A percentile compares a stretch with the other conserved stretches of the same genome.
phyloP scores from a whole-genome alignment of 2,797 vertebrate species.

The Muscicapa striata region DNA sequence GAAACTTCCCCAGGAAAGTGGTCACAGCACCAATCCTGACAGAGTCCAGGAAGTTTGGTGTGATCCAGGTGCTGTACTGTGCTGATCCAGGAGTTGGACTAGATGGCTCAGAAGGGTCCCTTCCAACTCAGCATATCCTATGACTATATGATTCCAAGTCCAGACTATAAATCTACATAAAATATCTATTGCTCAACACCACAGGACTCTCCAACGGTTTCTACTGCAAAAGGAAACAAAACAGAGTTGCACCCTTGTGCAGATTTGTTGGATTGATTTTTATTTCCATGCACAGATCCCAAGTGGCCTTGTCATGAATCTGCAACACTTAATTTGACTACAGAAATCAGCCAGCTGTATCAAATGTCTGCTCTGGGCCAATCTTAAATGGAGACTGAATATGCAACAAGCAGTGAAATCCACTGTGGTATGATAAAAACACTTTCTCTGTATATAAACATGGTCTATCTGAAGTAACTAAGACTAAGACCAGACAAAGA shows the following conservation, averaged over 20 bases:
- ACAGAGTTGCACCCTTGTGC: neutral
- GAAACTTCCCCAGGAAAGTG: neutral
- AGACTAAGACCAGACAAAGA: neutral
- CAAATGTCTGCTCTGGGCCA: neutral
- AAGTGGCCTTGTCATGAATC: neutral
- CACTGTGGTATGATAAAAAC: neutral
- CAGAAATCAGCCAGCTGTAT: neutral
- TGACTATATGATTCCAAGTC: neutral
- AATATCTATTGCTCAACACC: neutral
- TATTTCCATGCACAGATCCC: neutral
- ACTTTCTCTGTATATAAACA: neutral
- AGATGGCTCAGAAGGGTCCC: rapidly evolving
- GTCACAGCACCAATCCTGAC: neutral
- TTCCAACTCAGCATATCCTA: neutral
- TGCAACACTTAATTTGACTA: neutral
- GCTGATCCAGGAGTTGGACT: neutral
- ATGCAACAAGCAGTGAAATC: neutral
- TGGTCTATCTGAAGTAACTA: neutral
- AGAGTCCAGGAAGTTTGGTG: neutral
- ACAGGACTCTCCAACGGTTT: neutral
- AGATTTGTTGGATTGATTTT: neutral
- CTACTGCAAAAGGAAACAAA: neutral
- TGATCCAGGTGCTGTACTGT: neutral
- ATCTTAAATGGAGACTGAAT: neutral
- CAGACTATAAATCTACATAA: neutral